Evolutionary conservation across 2,888 invertebrate genomes (phyloP), one percentile per base, ranked within the genome.

Genomic region (Thecocarcelia acutangulata): DNA sequence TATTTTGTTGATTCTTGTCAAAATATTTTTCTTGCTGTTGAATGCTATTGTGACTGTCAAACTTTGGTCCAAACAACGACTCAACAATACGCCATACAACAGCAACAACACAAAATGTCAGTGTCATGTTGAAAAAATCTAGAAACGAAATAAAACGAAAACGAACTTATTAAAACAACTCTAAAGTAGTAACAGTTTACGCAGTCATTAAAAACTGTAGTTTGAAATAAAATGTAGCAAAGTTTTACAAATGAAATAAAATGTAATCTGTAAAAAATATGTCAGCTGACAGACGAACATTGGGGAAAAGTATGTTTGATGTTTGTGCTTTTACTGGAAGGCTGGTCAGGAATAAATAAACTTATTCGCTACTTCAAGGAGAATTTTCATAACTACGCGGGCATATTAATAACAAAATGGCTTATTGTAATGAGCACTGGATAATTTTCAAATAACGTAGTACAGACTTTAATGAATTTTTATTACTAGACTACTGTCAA

Each of bases 91-190:
- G 17, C 19, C 56, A 56, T n/a, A n/a, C n/a, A 21, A 5, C 4
- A 15, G 5, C 9, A 37, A 5, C 4, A 24, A 17, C 61, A 54
- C 21, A 52, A 52, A 63, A 19, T 63, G 44, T 63, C 44, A 54
- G 40, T 73, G 54, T 66, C 74, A 74, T 48, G 19, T 24, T 37
- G n/a, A 63, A 11, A 44, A 40, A 40, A 64, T 46, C n/a, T 37
- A 48, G 40, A 40, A 24, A 42, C 12, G 21, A 58, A 59, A 50
- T 48, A 12, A 5, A 15, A 72, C 24, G 56, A 12, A 5, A 15
- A 72, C 24, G 56, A 66, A 66, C 9, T 74, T 56, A 37, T 19
- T 56, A 12, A 24, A 63, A 74, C 11, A 66, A 66, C 17, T 40
- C 58, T 46, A 17, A 37, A 74, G 63, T 46, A 46, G 37, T 44